These are phyloP conservation scores for Enteromius viviparus DNA, from an alignment of 2,797 vertebrate species.

Conservation along the genomic window DNA sequence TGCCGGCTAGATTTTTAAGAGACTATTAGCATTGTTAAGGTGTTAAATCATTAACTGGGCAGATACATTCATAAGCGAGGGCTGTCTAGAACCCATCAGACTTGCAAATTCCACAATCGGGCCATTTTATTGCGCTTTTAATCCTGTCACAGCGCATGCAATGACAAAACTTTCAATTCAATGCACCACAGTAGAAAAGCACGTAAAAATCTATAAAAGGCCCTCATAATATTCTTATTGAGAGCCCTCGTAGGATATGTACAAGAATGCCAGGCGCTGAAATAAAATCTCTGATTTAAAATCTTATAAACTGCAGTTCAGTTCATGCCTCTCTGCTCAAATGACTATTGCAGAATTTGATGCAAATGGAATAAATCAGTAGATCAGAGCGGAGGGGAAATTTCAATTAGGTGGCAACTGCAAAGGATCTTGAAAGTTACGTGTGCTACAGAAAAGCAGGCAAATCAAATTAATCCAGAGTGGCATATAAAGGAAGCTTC, in stretches of 20 bases:
- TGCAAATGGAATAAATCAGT: conserved; percentile 52
- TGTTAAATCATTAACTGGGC: conserved; percentile 33
- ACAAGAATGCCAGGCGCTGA: conserved; percentile 36
- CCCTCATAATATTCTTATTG: conserved; percentile 41
- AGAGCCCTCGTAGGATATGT: conserved; percentile 35
- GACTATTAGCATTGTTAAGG: conserved; percentile 23
- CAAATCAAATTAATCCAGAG: conserved; percentile 53
- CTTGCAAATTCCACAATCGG: conserved; percentile 12
- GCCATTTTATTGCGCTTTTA: conserved; percentile 20
- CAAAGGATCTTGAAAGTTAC: conserved; percentile 55
- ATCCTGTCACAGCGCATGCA: conserved; percentile 15
- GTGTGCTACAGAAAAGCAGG: conserved; percentile 46
- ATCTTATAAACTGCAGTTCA: conserved; percentile 42
- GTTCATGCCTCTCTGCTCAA: conserved; percentile 44
- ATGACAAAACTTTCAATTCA: conserved; percentile 20
- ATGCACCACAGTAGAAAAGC: conserved; percentile 10
- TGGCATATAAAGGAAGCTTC: conserved; percentile 55
- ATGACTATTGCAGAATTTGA: conserved; percentile 43
- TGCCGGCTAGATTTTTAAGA: neutral
- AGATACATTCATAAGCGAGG: neutral
- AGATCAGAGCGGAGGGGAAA: conserved; percentile 54
- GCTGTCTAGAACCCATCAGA: neutral
- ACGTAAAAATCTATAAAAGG: conserved; percentile 41
- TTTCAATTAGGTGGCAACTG: conserved; percentile 59
- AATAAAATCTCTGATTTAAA: conserved; percentile 51